Conservation (phyloP, 2,888 invertebrate genomes). For the Zaprionus obscuricornis region DNA sequence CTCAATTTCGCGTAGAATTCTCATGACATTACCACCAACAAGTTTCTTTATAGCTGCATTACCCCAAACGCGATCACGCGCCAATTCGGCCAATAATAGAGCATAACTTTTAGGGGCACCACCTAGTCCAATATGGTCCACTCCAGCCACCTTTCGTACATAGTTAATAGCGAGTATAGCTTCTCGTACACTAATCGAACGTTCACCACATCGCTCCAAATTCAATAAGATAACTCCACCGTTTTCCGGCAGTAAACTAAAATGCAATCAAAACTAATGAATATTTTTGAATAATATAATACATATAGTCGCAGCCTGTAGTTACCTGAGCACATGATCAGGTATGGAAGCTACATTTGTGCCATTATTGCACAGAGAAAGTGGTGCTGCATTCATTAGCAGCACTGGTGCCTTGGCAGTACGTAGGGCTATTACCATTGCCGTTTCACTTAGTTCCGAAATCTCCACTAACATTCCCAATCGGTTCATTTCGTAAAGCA, state of each 20-base stretch:
- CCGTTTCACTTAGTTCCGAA: slow-evolving; percentile 86
- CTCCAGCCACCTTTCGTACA: slow-evolving; percentile 86
- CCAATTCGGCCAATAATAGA: slow-evolving; percentile 86
- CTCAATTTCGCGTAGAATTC: slow-evolving; percentile 85
- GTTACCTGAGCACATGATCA: slow-evolving; percentile 90
- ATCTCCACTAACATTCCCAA: slow-evolving; percentile 89
- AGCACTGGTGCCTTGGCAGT: slow-evolving; percentile 87
- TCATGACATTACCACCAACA: slow-evolving; percentile 86
- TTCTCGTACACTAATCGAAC: slow-evolving; percentile 81
- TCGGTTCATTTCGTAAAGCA: slow-evolving; percentile 88
- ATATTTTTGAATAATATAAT: no score
- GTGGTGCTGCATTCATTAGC: slow-evolving; percentile 87
- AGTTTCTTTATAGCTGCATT: slow-evolving; percentile 86
- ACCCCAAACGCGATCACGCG: slow-evolving; percentile 86
- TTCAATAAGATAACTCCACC: slow-evolving; percentile 87
- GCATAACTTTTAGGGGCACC: slow-evolving; percentile 85
- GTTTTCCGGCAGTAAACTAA: slow-evolving; percentile 83
- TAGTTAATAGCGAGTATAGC: slow-evolving; percentile 87
- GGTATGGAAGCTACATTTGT: slow-evolving; percentile 91
- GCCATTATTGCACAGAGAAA: slow-evolving; percentile 86
- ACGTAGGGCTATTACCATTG: slow-evolving; percentile 86
- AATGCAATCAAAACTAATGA: not conserved
- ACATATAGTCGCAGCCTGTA: no score
- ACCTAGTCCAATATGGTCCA: slow-evolving; percentile 88
- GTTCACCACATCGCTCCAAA: slow-evolving; percentile 84